These are phyloP conservation scores for Umimayanthus kanabou DNA, from an alignment of 92 coral and sea anemone genomes.

Conservation along the genomic window DNA sequence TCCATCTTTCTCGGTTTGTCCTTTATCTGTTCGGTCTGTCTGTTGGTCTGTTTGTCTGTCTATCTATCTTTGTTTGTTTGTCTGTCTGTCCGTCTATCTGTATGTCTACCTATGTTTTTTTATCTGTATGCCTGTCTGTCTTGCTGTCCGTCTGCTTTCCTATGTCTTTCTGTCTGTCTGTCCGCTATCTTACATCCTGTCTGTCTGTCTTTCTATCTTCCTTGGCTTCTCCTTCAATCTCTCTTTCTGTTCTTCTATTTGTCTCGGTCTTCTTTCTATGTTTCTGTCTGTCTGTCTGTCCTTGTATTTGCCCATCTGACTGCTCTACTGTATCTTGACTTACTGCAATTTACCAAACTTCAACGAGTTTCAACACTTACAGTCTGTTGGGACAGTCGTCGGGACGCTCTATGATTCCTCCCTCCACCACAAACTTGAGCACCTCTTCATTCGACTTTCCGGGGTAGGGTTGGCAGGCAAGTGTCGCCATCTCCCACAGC, in stretches of 20 bases:
- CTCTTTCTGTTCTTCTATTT: background rate
- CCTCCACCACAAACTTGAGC: constrained; percentile 94
- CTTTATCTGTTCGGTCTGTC: background rate
- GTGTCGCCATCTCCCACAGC: constrained; percentile 97
- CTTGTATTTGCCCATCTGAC: background rate
- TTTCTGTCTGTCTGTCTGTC: too few species aligned
- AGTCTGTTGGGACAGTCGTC: constrained; percentile 82
- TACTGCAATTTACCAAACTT: background rate
- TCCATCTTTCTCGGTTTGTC: background rate
- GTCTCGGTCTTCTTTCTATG: background rate
- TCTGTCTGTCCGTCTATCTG: background rate
- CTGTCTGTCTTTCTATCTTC: too few species aligned
- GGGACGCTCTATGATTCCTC: constrained; percentile 83
- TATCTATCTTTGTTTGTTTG: background rate
- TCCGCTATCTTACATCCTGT: background rate
- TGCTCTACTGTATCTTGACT: background rate
- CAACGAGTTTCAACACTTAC: constrained; percentile 60
- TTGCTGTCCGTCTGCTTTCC: background rate
- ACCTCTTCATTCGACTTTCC: constrained; percentile 99
- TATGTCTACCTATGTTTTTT: background rate
- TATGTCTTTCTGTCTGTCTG: background rate
- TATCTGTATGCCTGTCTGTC: background rate
- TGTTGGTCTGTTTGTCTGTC: background rate
- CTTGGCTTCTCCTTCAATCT: background rate
- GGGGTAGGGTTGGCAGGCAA: constrained; percentile 98